phyloP scores from a whole-genome alignment of 2,113 vertebrate species.

The Euleptes europaea region DNA sequence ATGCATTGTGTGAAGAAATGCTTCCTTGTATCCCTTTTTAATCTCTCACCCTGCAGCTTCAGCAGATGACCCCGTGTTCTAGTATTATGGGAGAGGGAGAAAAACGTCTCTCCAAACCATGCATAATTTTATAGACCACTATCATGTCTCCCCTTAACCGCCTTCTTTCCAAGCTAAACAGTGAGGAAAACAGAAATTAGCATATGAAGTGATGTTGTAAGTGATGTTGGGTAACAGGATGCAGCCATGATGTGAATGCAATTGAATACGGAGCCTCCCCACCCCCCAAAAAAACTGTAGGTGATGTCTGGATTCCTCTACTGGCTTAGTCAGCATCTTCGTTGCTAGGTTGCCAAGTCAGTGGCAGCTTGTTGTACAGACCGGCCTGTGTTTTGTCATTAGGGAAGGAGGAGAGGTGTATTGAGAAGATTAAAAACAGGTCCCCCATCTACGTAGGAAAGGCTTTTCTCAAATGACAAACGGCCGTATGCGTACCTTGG shows the following conservation, averaged over 20 bases:
- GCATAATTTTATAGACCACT: no score
- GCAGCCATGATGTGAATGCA: not conserved
- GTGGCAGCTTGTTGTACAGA: conserved; percentile 15
- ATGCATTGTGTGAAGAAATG: no score
- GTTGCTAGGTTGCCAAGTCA: conserved; percentile 37
- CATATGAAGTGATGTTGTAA: conserved; percentile 12
- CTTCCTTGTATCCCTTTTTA: no score
- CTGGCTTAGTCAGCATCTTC: conserved; percentile 4
- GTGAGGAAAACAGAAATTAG: not conserved
- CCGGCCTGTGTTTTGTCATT: conserved; percentile 24
- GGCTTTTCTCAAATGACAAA: conserved; percentile 9
- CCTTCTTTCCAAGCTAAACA: no score
- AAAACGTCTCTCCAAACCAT: no score
- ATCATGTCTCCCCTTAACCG: no score
- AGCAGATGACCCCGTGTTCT: no score
- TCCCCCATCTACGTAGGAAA: not conserved
- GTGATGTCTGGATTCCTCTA: not conserved
- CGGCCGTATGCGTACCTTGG: not conserved
- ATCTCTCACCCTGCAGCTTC: no score
- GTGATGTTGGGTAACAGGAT: not conserved
- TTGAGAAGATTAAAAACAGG: conserved; percentile 43
- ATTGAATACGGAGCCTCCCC: not conserved
- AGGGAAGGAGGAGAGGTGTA: conserved; percentile 11
- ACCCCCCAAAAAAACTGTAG: no score
- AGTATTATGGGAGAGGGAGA: no score